Evolutionary conservation across 2,888 invertebrate genomes (phyloP), one percentile per base, ranked within the genome.

Genomic region (Fragum fragum): DNA sequence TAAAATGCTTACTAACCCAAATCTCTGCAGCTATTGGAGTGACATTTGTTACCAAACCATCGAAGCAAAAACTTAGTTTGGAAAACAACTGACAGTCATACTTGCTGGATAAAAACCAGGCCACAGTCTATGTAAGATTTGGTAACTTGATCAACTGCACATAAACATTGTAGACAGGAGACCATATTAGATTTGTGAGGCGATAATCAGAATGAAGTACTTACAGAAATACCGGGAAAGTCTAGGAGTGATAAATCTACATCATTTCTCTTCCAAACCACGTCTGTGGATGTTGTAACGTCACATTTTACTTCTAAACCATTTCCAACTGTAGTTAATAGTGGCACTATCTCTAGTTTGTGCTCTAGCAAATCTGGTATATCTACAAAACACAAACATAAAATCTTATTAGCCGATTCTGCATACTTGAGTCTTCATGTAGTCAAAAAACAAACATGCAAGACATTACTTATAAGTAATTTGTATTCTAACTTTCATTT

Each of bases 281-380:
- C 76, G 57, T 88, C 86, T 14, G 81, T 77, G 9, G 82, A 80
- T 28, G 85, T 82, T 6, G 87, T 85, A 69, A 97, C 96, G 94
- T 97, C 97, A 93, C 97, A 97, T 93, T 96, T 97, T 89, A 97
- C 96, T 94, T 97, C 97, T 72, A 97, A 96, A 93, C 97, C 97
- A 94, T 97, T 97, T 36, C 96, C 97, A 23, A 97, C 96, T 69
- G 96, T 95, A 2, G 97, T 97, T 42, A 96, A 96, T 23, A 66
- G 36, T 89, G 96, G 96, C 92, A 97, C 97, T 71, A 96, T 96
- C 93, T 96, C 96, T 74, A 97, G 95, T 28, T 96, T 96, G 92
- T 97, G 96, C 94, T 97, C 97, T 93, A 97, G 93, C 0, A 96
- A 96, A 18, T 97, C 96, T 1, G 96, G 96, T 66, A 97, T 96